These are phyloP conservation scores for Chymomyza costata DNA, from an alignment of 1,140 invertebrate species.

Conservation along the genomic window DNA sequence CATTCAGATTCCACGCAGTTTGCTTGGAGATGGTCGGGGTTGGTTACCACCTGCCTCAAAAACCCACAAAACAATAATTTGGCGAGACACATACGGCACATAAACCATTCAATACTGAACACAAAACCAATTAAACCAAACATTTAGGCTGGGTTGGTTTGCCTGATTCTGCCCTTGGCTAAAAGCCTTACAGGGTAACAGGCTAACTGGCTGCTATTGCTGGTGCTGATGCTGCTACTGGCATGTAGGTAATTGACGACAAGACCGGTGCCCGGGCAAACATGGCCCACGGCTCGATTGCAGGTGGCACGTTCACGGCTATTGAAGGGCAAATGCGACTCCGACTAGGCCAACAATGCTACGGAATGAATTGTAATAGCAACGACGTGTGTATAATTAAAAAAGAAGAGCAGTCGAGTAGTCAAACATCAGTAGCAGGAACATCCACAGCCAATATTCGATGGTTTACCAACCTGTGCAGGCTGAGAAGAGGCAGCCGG, in stretches of 20 bases:
- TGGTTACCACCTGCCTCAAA: not conserved
- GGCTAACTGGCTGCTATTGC: slow-evolving; percentile 23
- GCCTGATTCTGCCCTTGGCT: slow-evolving; percentile 9
- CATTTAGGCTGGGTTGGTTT: slow-evolving; percentile 40
- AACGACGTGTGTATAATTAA: slow-evolving; percentile 71
- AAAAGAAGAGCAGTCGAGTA: slow-evolving; percentile 23
- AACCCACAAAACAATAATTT: slow-evolving; percentile 19
- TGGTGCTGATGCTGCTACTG: slow-evolving; percentile 29
- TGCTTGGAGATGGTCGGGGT: slow-evolving; percentile 9
- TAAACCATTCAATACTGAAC: slow-evolving; percentile 57
- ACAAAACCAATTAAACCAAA: slow-evolving; percentile 72
- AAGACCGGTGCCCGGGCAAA: slow-evolving; percentile 19
- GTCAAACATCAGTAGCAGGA: slow-evolving; percentile 9
- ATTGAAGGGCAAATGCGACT: slow-evolving; percentile 1
- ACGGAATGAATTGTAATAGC: slow-evolving; percentile 65
- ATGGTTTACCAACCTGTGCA: too few relatives aligned
- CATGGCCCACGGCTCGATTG: not conserved
- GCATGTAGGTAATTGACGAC: slow-evolving; percentile 39
- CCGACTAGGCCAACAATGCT: slow-evolving; percentile 10
- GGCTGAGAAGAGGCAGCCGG: slow-evolving; percentile 6
- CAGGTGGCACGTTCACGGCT: not conserved
- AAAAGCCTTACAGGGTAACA: slow-evolving; percentile 35
- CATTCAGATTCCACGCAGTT: not conserved
- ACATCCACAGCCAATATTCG: slow-evolving; percentile 6
- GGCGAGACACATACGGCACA: slow-evolving; percentile 20